Percentiles rank a stretch among this genome's conserved stretches.
Conservation (phyloP, 2,888 invertebrate genomes). For the Ormyrus thymus region DNA sequence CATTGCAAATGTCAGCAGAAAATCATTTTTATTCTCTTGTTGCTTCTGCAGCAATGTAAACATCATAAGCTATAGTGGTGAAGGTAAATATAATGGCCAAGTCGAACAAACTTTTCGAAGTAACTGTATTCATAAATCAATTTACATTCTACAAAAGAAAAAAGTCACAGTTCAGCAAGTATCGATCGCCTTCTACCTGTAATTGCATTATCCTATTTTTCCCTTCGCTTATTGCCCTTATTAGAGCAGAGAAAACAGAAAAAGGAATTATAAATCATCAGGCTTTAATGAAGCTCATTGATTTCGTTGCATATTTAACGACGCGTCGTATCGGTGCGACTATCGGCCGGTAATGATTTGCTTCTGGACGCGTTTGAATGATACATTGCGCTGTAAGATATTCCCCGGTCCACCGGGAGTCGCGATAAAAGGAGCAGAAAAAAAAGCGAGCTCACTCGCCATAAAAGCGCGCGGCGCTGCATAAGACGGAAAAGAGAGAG, state of each 20-base stretch:
- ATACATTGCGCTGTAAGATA: constrained; percentile 60
- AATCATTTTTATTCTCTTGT: too few relatives aligned
- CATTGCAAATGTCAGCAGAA: too few relatives aligned
- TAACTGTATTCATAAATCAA: constrained; percentile 18
- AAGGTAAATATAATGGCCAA: constrained; percentile 49
- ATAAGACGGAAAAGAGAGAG: constrained; percentile 39
- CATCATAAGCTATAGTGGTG: constrained; percentile 16
- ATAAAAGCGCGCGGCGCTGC: constrained; percentile 16
- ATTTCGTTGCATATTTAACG: too few relatives aligned
- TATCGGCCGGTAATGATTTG: constrained; percentile 39
- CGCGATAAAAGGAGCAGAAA: constrained; percentile 20
- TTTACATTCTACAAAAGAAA: constrained; percentile 19
- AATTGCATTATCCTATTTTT: not conserved
- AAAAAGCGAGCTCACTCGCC: constrained; percentile 18
- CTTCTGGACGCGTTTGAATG: constrained; percentile 41
- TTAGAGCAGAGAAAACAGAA: too few relatives aligned
- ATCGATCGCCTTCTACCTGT: constrained; percentile 5
- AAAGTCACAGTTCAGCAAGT: not conserved
- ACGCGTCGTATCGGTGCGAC: too few relatives aligned
- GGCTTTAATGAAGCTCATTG: too few relatives aligned
- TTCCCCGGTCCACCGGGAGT: constrained; percentile 67
- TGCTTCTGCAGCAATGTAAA: too few relatives aligned
- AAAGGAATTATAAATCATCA: too few relatives aligned
- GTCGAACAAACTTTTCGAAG: constrained; percentile 36
- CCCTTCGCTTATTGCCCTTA: constrained; percentile 14